Evolutionary conservation across 2,113 vertebrate genomes (phyloP).

Genomic region (Peucedramus taeniatus): DNA sequence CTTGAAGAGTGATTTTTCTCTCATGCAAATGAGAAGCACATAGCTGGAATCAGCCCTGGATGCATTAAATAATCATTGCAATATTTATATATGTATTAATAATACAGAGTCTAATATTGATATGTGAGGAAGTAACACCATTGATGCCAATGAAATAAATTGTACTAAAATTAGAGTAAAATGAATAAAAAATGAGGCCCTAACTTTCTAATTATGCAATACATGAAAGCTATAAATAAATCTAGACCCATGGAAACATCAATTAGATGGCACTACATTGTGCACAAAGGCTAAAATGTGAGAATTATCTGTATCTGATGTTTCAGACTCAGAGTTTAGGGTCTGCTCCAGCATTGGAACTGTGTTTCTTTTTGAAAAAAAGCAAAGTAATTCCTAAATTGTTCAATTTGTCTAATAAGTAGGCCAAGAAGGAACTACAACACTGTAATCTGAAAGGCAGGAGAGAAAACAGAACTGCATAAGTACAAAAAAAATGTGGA

Average conservation of each 20-base stretch:
- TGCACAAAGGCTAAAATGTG: background rate
- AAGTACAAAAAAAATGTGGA: background rate
- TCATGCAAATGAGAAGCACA: background rate
- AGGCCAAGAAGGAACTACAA: background rate
- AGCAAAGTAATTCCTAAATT: background rate
- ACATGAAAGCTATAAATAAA: background rate
- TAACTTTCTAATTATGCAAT: background rate
- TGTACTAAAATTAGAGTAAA: background rate
- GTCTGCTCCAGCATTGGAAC: background rate
- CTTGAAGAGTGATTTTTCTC: background rate
- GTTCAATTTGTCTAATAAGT: background rate
- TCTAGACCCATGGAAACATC: background rate
- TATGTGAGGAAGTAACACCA: background rate
- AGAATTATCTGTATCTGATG: background rate
- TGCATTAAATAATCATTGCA: constrained; percentile 4
- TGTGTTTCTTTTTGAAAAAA: background rate
- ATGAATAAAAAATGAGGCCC: background rate
- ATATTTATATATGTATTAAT: background rate
- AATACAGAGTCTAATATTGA: background rate
- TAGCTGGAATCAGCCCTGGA: background rate
- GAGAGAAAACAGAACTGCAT: background rate
- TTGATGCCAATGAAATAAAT: background rate
- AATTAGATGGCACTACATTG: background rate
- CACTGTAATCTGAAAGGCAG: background rate
- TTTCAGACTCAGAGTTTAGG: background rate